Evolutionary conservation across 2,797 vertebrate species (phyloP).

Genomic region (Diplodus sargus): DNA sequence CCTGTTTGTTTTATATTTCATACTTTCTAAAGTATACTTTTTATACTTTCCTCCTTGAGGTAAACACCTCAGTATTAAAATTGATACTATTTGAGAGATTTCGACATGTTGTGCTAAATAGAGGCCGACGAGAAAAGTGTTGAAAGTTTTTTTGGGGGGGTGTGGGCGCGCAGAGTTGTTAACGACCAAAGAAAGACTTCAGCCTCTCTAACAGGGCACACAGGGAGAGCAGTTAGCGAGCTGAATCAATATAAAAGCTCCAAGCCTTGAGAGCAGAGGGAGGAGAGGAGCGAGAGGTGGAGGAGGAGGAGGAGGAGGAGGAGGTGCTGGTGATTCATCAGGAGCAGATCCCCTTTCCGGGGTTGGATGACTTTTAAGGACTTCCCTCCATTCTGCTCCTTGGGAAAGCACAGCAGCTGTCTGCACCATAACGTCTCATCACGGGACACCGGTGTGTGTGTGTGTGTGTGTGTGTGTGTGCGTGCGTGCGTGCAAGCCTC

Average conservation of each 20-base stretch:
- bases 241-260: slow-evolving; percentile 75
- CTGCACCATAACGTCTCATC: slow-evolving; percentile 37
- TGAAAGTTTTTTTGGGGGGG: slow-evolving; percentile 17
- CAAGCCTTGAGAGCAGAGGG: slow-evolving; percentile 46
- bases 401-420: slow-evolving; percentile 50
- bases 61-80: not conserved
- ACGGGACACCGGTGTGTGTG: not conserved
- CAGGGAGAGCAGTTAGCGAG: slow-evolving; percentile 62
- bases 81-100: not conserved
- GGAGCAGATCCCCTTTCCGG: slow-evolving; percentile 42
- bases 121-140: slow-evolving; percentile 21
- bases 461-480: not conserved
- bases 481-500: not conserved
- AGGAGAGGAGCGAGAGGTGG: slow-evolving; percentile 36
- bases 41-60: not conserved
- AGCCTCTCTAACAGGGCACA: slow-evolving; percentile 62
- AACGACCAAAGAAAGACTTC: slow-evolving; percentile 55
- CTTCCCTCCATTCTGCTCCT: slow-evolving; percentile 49
- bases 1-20: slow-evolving; percentile 5
- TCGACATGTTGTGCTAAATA: slow-evolving; percentile 31
- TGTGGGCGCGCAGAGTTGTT: slow-evolving; percentile 10
- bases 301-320: slow-evolving; percentile 27
- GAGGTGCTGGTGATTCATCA: slow-evolving; percentile 56
- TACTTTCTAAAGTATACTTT: slow-evolving; percentile 4
- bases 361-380: slow-evolving; percentile 67